Evolutionary conservation across 2,888 invertebrate species (phyloP).

Genomic region (Heliconius cydno): DNA sequence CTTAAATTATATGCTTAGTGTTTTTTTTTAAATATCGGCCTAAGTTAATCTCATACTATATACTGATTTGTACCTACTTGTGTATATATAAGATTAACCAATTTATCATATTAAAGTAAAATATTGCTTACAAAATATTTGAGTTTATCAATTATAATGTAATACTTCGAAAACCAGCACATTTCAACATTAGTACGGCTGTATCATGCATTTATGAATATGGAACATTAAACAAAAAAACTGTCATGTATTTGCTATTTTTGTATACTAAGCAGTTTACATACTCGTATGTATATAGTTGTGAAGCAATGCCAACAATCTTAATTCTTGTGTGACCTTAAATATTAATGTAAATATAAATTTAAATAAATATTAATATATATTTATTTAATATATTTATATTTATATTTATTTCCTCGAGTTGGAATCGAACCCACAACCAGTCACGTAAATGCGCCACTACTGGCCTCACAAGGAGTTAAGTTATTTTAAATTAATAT

Average conservation of each 20-base stretch:
- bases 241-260: constrained; percentile 21
- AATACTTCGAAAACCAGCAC: not conserved
- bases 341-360: constrained; percentile 8
- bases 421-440: not conserved
- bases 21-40: no score
- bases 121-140: no score
- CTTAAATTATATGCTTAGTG: not conserved
- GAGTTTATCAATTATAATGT: not conserved
- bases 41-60: no score
- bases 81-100: no score
- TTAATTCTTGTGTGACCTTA: not conserved
- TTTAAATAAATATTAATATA: no score
- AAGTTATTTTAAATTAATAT: constrained; percentile 2
- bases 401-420: not conserved
- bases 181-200: constrained; percentile 19
- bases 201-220: constrained; percentile 7
- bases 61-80: no score
- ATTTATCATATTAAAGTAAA: no score
- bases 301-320: constrained; percentile 4
- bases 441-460: not conserved
- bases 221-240: constrained; percentile 27
- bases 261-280: constrained; percentile 20
- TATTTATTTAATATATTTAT: no score
- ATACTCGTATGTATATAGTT: not conserved
- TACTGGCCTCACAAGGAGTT: not conserved